Conservation (phyloP, 2,888 invertebrate species). For the Anthrax anthrax region DNA sequence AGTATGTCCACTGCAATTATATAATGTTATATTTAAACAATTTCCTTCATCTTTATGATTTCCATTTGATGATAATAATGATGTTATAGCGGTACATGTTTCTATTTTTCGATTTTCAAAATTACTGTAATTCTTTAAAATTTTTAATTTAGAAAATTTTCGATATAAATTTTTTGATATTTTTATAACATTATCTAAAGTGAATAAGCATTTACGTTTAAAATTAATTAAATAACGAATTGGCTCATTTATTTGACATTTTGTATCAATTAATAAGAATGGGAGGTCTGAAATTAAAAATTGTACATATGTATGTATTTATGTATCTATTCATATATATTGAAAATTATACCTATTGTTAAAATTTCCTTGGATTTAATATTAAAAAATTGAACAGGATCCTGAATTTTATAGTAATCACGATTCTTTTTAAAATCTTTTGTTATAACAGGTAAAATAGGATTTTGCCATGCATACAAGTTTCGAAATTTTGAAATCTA, state of each 20-base stretch:
- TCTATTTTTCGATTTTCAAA: too few relatives aligned
- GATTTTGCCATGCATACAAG: slow-evolving; percentile 11
- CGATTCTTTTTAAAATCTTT: not conserved
- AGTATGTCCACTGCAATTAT: slow-evolving; percentile 1
- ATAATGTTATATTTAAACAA: slow-evolving; percentile 4
- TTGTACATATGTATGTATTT: not conserved
- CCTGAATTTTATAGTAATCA: slow-evolving; percentile 20
- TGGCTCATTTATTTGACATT: slow-evolving; percentile 22
- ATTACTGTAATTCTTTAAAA: slow-evolving; percentile 6
- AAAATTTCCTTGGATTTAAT: slow-evolving; percentile 14
- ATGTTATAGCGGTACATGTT: too few relatives aligned
- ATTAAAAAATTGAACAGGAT: slow-evolving; percentile 21
- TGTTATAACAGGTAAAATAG: not conserved
- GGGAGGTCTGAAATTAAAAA: slow-evolving; percentile 20
- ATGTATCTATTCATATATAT: not conserved
- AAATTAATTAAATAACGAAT: slow-evolving; percentile 20
- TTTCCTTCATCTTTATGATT: slow-evolving; percentile 2
- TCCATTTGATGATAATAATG: slow-evolving; percentile 4
- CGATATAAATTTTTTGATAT: slow-evolving; percentile 6
- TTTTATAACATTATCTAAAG: slow-evolving; percentile 14
- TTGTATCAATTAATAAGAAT: slow-evolving; percentile 17
- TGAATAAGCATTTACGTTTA: slow-evolving; percentile 13
- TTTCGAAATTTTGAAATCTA: too few relatives aligned
- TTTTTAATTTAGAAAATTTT: slow-evolving; percentile 7
- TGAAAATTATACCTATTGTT: slow-evolving; percentile 15